phyloP scores from a whole-genome alignment of 2,888 invertebrate species.

The Cerastis leucographa region DNA sequence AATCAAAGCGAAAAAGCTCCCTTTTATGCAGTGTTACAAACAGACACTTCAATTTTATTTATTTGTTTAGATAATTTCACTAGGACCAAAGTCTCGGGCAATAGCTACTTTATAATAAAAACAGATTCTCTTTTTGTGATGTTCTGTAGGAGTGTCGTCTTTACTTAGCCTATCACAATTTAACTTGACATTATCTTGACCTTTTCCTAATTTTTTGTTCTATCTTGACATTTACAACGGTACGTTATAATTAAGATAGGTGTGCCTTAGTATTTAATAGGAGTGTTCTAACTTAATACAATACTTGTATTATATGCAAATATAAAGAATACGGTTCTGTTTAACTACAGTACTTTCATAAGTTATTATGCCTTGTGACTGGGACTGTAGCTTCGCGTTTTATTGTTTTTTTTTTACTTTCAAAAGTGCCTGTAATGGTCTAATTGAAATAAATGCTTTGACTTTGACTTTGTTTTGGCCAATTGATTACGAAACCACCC shows the following conservation, averaged over 20 bases:
- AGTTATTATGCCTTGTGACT: no score
- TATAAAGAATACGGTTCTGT: background rate
- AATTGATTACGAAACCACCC: background rate
- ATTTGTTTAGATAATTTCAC: no score
- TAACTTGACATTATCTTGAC: conserved; percentile 19
- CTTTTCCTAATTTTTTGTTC: background rate
- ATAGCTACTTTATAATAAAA: conserved; percentile 12
- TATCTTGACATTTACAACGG: conserved; percentile 5
- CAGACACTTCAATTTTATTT: no score
- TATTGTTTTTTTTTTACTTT: no score
- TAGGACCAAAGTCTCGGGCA: no score
- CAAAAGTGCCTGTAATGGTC: no score
- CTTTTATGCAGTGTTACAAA: no score
- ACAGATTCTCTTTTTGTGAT: conserved; percentile 13
- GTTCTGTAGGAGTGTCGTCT: conserved; percentile 4
- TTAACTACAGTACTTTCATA: no score
- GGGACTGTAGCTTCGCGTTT: no score
- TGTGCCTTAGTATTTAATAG: background rate
- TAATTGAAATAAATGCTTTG: no score
- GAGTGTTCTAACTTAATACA: background rate
- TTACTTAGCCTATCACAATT: conserved; percentile 26
- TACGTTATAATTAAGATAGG: background rate
- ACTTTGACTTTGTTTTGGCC: no score
- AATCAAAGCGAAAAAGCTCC: no score
- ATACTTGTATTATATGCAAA: background rate